These are phyloP conservation scores for Apodemia hepburni DNA, from an alignment of 2,888 invertebrate species.

Conservation along the genomic window DNA sequence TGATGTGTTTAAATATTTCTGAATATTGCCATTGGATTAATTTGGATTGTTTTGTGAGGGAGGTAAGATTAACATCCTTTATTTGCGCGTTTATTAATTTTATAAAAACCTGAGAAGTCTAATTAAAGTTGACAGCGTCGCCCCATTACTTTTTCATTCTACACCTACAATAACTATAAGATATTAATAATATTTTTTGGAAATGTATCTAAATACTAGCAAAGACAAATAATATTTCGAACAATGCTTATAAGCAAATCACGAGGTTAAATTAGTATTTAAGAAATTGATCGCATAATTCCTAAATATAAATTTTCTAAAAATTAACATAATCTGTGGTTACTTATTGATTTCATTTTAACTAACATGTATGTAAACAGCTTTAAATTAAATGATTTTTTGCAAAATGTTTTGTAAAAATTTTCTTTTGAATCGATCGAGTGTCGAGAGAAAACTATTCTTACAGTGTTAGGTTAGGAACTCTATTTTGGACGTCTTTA, in stretches of 20 bases:
- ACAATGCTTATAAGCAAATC: too few species aligned
- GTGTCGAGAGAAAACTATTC: background rate
- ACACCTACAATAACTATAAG: background rate
- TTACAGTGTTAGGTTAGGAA: background rate
- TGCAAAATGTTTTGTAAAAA: background rate
- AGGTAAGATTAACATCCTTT: constrained; percentile 31
- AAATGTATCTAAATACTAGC: too few species aligned
- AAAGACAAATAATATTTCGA: too few species aligned
- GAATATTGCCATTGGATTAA: constrained; percentile 41
- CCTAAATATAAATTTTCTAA: too few species aligned
- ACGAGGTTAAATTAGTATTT: too few species aligned
- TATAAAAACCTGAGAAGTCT: background rate
- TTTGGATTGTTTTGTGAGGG: constrained; percentile 34
- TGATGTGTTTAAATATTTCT: constrained; percentile 52
- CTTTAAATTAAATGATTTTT: too few species aligned
- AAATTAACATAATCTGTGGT: too few species aligned
- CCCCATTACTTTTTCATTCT: background rate
- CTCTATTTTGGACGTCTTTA: background rate
- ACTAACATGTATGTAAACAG: too few species aligned
- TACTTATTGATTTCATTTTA: too few species aligned
- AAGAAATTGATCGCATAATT: too few species aligned
- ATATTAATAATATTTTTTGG: too few species aligned
- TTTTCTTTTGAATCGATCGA: background rate
- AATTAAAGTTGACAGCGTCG: constrained; percentile 26
- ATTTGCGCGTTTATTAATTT: background rate